Base-by-base conservation (phyloP, 2,888 invertebrate species). In the Lacanobia oleracea region DNA sequence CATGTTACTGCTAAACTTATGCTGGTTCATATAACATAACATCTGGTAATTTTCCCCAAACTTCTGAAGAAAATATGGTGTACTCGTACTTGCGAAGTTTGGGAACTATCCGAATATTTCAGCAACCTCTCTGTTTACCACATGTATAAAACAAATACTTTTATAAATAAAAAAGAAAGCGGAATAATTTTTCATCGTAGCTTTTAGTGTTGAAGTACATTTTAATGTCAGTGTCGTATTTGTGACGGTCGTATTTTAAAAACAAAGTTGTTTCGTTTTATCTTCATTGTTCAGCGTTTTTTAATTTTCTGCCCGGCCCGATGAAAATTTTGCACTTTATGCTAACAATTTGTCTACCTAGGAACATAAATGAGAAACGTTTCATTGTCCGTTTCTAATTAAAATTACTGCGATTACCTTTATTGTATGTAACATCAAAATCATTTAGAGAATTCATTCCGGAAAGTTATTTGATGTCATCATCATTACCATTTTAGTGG, bases 181-280 rank as follows among this genome's bases (percentile, higher is more conserved):
- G 8, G 16, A 27, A 23, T 23, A 7, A 45, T 67, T 45, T 67
- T 40, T 54, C 45, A 51, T 54, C 23, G 18, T 50, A 62, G 61
- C 59, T 53, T 67, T 43, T 43, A 48, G 45, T 21, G 33, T 12
- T 37, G n/a, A 40, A 37, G 21, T 43, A 23, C 16, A 10, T 70
- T 72, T 63, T 27, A 51, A 51, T 33, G 60, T 23, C 50, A n/a
- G 23, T 51, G 23, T 72, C 23, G 23, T 59, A n/a, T n/a, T 57
- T 48, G 27, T 27, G 23, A 50, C 23, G 18, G 48, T 5, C 12
- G 40, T 74, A 18, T 66, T 74, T 73, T 21, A 16, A 48, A 59
- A 48, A 40, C 21, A 12, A 45, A 57, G 12, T 40, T 56, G 48
- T 60, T 51, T 54, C 51, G 21, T 40, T 37, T 51, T 66, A 23